Evolutionary conservation across 2,797 vertebrate genomes (phyloP), one percentile per base, ranked within the genome.

Genomic region (Toxotes lorentzi): DNA sequence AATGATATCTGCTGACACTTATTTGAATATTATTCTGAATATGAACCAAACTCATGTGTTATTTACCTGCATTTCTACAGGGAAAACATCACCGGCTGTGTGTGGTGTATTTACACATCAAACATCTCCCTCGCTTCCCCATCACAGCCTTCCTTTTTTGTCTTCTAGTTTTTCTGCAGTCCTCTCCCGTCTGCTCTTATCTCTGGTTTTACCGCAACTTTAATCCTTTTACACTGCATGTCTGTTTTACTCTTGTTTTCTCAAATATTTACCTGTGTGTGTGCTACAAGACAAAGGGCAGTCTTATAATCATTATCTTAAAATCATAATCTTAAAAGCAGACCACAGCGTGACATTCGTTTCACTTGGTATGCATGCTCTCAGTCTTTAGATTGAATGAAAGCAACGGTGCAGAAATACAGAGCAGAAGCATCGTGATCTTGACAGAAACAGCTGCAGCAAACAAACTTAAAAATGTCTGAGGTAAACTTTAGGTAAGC

Each of bases 41-140:
- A 57, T 81, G 87, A 86, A 84, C 78, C 83, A 51, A 74, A 81
- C 86, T 86, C 87, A 84, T 88, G 81, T 64, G 84, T 92, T 89
- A 93, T 94, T 92, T 91, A 93, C 91, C 92, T 92, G 88, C 58
- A 41, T 78, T 87, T 74, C 93, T 79, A 61, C 77, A 59, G 91
- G 92, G 92, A 87, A 86, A 92, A 90, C 88, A 87, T 91, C 81
- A 64, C 85, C 73, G 72, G 72, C 79, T 85, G 76, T 30, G 73
- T 72, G 72, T 70, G 74, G 47, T 35, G 60, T 79, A 92, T 93
- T 94, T 92, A 88, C 92, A 93, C 90, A 93, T 94, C 92, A 93
- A 93, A 93, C 91, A 76, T 85, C 67, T 84, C 80, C 74, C 73
- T 74, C 14, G 13, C 35, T 82, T 82, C 70, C 67, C 56, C 79